These are phyloP conservation scores for Tenthredo amoena DNA, from an alignment of 2,888 invertebrate genomes.

Conservation along the genomic window DNA sequence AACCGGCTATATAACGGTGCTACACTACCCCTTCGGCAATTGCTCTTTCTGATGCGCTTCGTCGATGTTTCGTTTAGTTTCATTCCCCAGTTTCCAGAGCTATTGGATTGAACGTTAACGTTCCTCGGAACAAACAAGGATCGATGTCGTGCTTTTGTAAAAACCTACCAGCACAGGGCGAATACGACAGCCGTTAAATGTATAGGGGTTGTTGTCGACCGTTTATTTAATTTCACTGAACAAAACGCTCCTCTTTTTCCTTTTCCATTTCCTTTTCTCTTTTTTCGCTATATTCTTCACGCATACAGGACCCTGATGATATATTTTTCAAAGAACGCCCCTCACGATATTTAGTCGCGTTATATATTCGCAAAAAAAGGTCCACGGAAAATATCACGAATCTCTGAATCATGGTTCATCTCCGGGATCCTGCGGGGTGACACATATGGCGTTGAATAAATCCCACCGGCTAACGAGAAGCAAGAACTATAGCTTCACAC, in stretches of 20 bases:
- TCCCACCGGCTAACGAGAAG: background rate
- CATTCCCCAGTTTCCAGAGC: conserved; percentile 49
- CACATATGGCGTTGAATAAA: background rate
- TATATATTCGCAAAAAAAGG: background rate
- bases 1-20: background rate
- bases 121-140: conserved; percentile 32
- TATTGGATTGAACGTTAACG: conserved; percentile 14
- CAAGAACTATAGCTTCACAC: background rate
- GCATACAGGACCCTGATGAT: background rate
- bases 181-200: conserved; percentile 38
- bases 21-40: conserved; percentile 57
- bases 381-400: background rate
- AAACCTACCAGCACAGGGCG: background rate
- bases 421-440: background rate
- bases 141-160: conserved; percentile 39
- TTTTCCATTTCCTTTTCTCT: conserved; percentile 58
- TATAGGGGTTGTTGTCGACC: conserved; percentile 26
- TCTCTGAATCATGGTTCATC: background rate
- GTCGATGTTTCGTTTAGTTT: conserved; percentile 52
- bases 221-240: conserved; percentile 42
- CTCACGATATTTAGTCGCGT: background rate
- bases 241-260: conserved; percentile 18
- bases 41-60: conserved; percentile 25
- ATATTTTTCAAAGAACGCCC: background rate
- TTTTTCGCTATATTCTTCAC: background rate